Conservation (phyloP, 2,888 invertebrate genomes). For the Harpagoxenus sublaevis region DNA sequence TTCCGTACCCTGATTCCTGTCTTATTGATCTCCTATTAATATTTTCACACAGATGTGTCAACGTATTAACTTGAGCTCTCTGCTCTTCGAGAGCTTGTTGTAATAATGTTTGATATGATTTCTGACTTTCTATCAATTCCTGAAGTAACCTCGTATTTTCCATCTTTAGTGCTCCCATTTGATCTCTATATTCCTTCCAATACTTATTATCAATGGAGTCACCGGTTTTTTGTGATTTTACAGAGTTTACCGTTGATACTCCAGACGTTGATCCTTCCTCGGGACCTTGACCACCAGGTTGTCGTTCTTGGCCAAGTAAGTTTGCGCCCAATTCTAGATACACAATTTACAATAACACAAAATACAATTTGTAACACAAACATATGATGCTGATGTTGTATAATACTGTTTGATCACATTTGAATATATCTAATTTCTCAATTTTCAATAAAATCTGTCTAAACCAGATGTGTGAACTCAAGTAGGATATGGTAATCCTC, state of each 20-base stretch:
- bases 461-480: slow-evolving; percentile 28
- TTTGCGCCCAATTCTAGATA: slow-evolving; percentile 94
- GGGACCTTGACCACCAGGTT: slow-evolving; percentile 85
- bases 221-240: slow-evolving; percentile 88
- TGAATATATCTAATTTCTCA: neutral
- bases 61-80: slow-evolving; percentile 88
- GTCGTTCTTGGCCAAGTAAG: slow-evolving; percentile 91
- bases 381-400: slow-evolving; percentile 3
- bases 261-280: slow-evolving; percentile 89
- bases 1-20: slow-evolving; percentile 78
- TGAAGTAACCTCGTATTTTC: slow-evolving; percentile 90
- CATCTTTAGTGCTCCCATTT: slow-evolving; percentile 85
- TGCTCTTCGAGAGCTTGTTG: slow-evolving; percentile 91
- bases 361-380: slow-evolving; percentile 45
- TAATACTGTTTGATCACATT: neutral
- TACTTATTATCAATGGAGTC: slow-evolving; percentile 85
- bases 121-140: slow-evolving; percentile 92
- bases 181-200: slow-evolving; percentile 86
- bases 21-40: slow-evolving; percentile 78
- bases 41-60: slow-evolving; percentile 86
- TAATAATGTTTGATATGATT: slow-evolving; percentile 91
- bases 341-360: slow-evolving; percentile 44
- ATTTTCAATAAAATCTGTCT: slow-evolving; percentile 25
- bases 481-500: slow-evolving; percentile 51
- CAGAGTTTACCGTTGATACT: slow-evolving; percentile 89